Conservation (phyloP, 2,113 vertebrate genomes). For the Phaetusa simplex region DNA sequence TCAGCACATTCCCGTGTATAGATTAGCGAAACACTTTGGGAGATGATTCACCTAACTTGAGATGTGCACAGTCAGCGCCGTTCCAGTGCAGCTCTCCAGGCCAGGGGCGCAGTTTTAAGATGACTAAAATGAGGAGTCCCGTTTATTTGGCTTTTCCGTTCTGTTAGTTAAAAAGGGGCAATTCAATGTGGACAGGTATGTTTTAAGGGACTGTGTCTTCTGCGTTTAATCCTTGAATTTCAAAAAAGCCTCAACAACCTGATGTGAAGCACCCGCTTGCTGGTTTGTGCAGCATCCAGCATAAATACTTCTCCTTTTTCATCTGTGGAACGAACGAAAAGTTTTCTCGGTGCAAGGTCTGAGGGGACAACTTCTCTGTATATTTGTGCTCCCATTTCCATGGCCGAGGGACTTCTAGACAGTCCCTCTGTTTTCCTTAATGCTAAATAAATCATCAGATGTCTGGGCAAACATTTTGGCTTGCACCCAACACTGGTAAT, state of each 20-base stretch:
- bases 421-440: conserved; percentile 57
- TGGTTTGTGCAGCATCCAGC: background rate
- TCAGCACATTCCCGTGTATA: background rate
- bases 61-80: background rate
- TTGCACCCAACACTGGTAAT: background rate
- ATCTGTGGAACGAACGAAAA: background rate
- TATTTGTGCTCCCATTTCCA: background rate
- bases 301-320: background rate
- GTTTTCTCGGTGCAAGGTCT: background rate
- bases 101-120: background rate
- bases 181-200: background rate
- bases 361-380: background rate
- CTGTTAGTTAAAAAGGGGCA: background rate
- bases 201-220: background rate
- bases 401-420: conserved; percentile 25
- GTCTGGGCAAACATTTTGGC: conserved; percentile 57
- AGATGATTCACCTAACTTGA: background rate
- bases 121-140: background rate
- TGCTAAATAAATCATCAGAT: conserved; percentile 57
- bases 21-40: background rate
- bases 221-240: background rate
- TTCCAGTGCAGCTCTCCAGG: background rate
- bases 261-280: background rate
- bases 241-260: background rate
- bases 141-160: background rate